Evolutionary conservation across 2,888 invertebrate genomes (phyloP).

Genomic region (Hedychridium roseum): DNA sequence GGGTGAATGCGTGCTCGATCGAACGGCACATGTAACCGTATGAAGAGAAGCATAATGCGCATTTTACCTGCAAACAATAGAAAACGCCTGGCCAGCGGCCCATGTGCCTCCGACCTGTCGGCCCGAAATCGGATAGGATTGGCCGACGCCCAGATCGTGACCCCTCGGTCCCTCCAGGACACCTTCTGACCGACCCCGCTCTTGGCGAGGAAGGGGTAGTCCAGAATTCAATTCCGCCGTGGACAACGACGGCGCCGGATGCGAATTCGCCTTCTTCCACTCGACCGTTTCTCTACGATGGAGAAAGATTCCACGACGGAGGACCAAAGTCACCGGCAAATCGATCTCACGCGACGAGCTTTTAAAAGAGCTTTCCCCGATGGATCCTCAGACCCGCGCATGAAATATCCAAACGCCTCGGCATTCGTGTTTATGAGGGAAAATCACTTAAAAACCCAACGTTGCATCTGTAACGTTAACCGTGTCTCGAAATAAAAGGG

Average conservation of each 20-base stretch:
- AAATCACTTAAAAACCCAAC: too few relatives aligned
- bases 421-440: too few relatives aligned
- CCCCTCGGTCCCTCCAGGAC: slow-evolving; percentile 36
- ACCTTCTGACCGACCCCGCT: slow-evolving; percentile 32
- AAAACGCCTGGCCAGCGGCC: slow-evolving; percentile 35
- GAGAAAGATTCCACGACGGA: too few relatives aligned
- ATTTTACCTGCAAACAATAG: slow-evolving; percentile 50
- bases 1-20: slow-evolving; percentile 13
- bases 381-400: too few relatives aligned
- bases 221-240: slow-evolving; percentile 26
- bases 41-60: slow-evolving; percentile 45
- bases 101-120: slow-evolving; percentile 45
- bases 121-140: slow-evolving; percentile 57
- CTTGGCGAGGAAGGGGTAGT: slow-evolving; percentile 39
- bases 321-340: not conserved
- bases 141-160: slow-evolving; percentile 57
- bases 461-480: too few relatives aligned
- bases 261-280: slow-evolving; percentile 15
- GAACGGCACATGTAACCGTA: slow-evolving; percentile 47
- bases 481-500: slow-evolving; percentile 4
- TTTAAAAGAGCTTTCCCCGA: not conserved
- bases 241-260: slow-evolving; percentile 34
- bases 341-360: not conserved
- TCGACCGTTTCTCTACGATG: not conserved
- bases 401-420: too few relatives aligned